phyloP scores from a whole-genome alignment of 2,113 vertebrate species.

The Xenopus borealis region DNA sequence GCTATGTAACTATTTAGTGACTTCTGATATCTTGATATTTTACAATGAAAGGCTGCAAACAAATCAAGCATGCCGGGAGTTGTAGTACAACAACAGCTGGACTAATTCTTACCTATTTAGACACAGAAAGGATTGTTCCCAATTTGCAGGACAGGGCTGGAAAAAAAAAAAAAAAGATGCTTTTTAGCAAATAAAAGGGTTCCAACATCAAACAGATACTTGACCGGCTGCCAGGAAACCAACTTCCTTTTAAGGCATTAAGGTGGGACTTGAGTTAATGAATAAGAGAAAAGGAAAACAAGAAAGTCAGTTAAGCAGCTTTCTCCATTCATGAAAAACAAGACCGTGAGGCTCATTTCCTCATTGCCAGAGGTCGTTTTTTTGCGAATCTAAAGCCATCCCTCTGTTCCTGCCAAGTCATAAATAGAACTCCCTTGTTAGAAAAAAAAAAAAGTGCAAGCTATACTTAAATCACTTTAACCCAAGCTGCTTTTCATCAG shows the following conservation, averaged over 20 bases:
- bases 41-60: no score
- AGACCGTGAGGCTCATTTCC: slow-evolving; percentile 57
- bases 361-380: slow-evolving; percentile 62
- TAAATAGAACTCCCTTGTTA: slow-evolving; percentile 22
- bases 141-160: slow-evolving; percentile 33
- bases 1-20: no score
- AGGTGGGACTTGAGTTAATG: slow-evolving; percentile 66
- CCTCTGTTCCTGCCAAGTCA: slow-evolving; percentile 25
- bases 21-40: no score
- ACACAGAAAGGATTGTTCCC: not conserved
- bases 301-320: slow-evolving; percentile 64
- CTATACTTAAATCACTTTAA: no score
- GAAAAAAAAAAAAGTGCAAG: not conserved
- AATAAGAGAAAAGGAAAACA: slow-evolving; percentile 66
- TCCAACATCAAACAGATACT: slow-evolving; percentile 69
- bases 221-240: slow-evolving; percentile 64
- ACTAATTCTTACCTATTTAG: no score
- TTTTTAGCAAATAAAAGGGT: slow-evolving; percentile 67
- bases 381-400: slow-evolving; percentile 54
- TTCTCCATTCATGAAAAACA: slow-evolving; percentile 66
- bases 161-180: slow-evolving; percentile 59
- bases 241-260: slow-evolving; percentile 64
- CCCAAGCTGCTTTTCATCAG: no score
- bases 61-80: no score
- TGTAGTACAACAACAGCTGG: no score